Conservation (phyloP, 2,113 vertebrate species). For the Corvus moneduloides region DNA sequence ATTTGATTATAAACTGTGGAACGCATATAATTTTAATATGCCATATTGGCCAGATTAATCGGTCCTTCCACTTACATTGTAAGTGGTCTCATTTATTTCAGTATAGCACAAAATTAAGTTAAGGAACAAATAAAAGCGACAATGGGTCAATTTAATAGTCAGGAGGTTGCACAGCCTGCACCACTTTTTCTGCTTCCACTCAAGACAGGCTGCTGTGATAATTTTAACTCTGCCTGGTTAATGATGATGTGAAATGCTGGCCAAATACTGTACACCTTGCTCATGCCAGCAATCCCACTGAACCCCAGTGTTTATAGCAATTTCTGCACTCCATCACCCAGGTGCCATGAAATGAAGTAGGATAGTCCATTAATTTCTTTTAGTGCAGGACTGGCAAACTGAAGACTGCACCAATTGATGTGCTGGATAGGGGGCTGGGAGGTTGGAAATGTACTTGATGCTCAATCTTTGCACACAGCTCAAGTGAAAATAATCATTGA, state of each 20-base stretch:
- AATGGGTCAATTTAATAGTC: constrained; percentile 4
- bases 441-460: not conserved
- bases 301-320: not conserved
- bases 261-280: not conserved
- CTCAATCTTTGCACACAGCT: not conserved
- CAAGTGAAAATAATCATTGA: not conserved
- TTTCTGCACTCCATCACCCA: not conserved
- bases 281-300: not conserved
- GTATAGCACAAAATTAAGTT: not conserved
- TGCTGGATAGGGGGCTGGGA: not conserved
- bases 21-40: not conserved
- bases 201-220: not conserved
- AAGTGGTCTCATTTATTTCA: constrained; percentile 19
- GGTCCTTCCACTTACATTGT: not conserved
- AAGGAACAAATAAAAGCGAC: not conserved
- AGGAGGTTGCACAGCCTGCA: not conserved
- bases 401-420: not conserved
- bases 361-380: constrained; percentile 38
- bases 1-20: not conserved
- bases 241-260: not conserved
- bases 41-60: not conserved
- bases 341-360: not conserved
- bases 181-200: not conserved
- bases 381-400: not conserved
- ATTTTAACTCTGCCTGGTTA: constrained; percentile 14